These are phyloP conservation scores for Rhynchotus rufescens DNA, from an alignment of 2,797 vertebrate genomes.

Conservation along the genomic window DNA sequence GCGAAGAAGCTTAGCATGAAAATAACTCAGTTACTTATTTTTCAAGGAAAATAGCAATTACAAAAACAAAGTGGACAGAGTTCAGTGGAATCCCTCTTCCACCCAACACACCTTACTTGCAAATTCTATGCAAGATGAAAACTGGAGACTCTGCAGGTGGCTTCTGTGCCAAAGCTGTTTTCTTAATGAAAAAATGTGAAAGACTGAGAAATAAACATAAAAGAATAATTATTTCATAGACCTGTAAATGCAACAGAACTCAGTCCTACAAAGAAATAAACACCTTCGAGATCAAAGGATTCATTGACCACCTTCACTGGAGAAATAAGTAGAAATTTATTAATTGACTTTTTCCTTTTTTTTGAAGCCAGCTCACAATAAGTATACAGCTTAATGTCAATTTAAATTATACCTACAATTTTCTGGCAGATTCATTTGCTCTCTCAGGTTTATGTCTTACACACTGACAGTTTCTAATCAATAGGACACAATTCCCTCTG, in stretches of 20 bases:
- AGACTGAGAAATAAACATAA: conserved; percentile 62
- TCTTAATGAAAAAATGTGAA: conserved; percentile 75
- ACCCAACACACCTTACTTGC: neutral
- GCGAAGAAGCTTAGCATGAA: neutral
- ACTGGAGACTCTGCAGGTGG: conserved; percentile 66
- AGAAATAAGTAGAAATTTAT: conserved; percentile 72
- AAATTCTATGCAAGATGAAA: conserved; percentile 47
- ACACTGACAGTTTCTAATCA: conserved; percentile 80
- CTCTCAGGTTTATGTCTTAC: conserved; percentile 79
- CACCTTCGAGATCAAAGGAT: conserved; percentile 69
- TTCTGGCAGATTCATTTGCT: conserved; percentile 72
- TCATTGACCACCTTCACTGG: conserved; percentile 48
- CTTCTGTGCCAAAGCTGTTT: conserved; percentile 65
- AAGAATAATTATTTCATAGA: conserved; percentile 74
- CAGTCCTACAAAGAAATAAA: conserved; percentile 72
- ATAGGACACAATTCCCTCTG: conserved; percentile 75
- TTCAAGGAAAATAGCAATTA: conserved; percentile 4
- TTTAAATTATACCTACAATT: conserved; percentile 75
- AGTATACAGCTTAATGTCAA: conserved; percentile 66
- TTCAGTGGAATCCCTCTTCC: neutral
- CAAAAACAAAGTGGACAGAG: neutral
- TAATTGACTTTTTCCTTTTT: conserved; percentile 25
- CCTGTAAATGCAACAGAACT: conserved; percentile 71
- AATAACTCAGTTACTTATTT: neutral
- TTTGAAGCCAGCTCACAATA: conserved; percentile 15